Percentiles rank a stretch among this genome's conserved stretches.
Evolutionary conservation across 1,140 invertebrate species (phyloP).

Genomic region (Ladona fulva): DNA sequence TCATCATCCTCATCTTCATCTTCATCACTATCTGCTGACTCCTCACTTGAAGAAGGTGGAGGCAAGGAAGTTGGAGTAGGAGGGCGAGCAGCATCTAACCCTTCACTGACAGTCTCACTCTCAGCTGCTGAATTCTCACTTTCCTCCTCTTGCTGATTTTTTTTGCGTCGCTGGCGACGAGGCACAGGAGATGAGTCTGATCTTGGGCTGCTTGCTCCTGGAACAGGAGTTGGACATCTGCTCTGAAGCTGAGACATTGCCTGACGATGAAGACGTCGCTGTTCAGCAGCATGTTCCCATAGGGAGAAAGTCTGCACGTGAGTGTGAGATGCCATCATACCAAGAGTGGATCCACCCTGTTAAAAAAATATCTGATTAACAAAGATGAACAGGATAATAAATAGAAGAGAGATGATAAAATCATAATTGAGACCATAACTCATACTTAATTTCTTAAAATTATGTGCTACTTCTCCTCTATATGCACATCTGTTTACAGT

Average conservation of each 20-base stretch:
- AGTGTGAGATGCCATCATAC: conserved; percentile 84
- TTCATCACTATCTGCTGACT: conserved; percentile 44
- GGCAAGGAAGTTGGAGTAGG: conserved; percentile 30
- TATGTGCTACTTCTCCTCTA: no score
- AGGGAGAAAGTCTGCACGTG: conserved; percentile 67
- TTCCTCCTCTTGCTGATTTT: not conserved
- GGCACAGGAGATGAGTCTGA: conserved; percentile 24
- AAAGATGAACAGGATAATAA: no score
- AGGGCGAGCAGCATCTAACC: conserved; percentile 22
- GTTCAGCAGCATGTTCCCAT: conserved; percentile 76
- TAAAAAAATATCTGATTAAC: conserved; percentile 16
- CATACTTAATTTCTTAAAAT: no score
- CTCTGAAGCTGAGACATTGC: conserved; percentile 67
- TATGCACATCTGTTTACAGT: no score
- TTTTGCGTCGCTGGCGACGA: not conserved
- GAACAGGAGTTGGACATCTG: conserved; percentile 47
- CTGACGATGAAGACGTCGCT: conserved; percentile 72
- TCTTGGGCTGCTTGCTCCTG: conserved; percentile 28
- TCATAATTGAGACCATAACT: no score
- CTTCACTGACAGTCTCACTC: conserved; percentile 26
- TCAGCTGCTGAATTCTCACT: conserved; percentile 16
- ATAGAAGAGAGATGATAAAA: no score
- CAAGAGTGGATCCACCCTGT: conserved; percentile 85
- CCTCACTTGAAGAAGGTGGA: conserved; percentile 50
- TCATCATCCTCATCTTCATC: conserved; percentile 32